Evolutionary conservation across 2,113 vertebrate genomes (phyloP), one percentile per base, ranked within the genome.

Genomic region (Beaufortia kweichowensis): DNA sequence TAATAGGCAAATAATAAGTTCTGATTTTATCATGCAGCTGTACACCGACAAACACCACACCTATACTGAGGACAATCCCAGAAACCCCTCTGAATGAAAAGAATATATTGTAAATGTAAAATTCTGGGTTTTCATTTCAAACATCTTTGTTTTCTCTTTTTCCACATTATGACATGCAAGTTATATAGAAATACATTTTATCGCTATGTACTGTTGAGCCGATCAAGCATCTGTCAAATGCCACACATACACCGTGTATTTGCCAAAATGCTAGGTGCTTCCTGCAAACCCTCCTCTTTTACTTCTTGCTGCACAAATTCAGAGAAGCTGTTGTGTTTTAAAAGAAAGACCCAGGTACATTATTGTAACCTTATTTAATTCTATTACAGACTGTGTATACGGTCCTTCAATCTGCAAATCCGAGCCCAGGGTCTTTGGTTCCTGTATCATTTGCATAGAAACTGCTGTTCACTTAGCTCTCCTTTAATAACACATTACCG

Each of bases 311-410:
- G 46, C 53, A 65, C 64, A 71, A 24, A 67, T 75, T 71, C 74
- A 21, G 63, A 41, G 35, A 61, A 46, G 67, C 75, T 67, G 74
- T 84, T 74, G 79, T 53, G 28, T 81, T 79, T 79, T 74, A 79
- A 81, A 79, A 62, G 39, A 62, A 78, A 65, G 74, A n/a, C 39
- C 15, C 55, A 73, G 67, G 56, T 73, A 82, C 81, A 81, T 81
- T 85, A 81, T 79, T 43, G 46, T 48, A 56, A 43, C 33, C 35
- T 79, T 80, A 78, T 82, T 82, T 67, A 82, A 84, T 75, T 82
- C 71, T 74, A 80, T 81, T 80, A 76, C 78, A 50, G 72, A 72
- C 68, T 46, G 43, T 77, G 76, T 77, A 53, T 57, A 33, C 69
- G 55, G 61, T 71, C 75, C 35, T 68, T 61, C 81, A 71, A 80